phyloP scores from a whole-genome alignment of 2,797 vertebrate genomes.

The Sebastes steindachneri region DNA sequence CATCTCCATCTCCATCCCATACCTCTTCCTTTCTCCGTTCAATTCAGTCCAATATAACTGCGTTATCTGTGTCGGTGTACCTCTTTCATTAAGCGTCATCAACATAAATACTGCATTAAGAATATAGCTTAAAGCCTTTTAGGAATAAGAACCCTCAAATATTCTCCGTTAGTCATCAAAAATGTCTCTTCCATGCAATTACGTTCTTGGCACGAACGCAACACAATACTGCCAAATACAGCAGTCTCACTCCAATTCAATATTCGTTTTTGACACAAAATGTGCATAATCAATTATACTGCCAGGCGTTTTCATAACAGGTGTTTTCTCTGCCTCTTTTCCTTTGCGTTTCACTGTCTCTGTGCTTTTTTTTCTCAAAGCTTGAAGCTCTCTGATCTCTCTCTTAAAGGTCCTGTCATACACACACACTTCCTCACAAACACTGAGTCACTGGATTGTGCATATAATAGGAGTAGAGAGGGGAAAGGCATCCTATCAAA shows the following conservation, averaged over 20 bases:
- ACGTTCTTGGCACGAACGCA: background rate
- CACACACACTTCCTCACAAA: background rate
- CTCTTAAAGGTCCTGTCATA: background rate
- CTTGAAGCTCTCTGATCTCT: slow-evolving; percentile 23
- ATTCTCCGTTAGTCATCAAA: slow-evolving; percentile 2
- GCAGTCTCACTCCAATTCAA: background rate
- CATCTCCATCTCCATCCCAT: slow-evolving; percentile 3
- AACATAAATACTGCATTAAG: slow-evolving; percentile 6
- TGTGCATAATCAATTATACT: slow-evolving; percentile 10
- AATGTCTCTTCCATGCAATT: slow-evolving; percentile 1
- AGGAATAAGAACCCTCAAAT: background rate
- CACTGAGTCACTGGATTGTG: background rate
- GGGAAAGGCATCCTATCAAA: background rate
- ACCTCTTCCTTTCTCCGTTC: slow-evolving; percentile 1
- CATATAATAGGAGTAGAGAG: background rate
- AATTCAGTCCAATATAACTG: background rate
- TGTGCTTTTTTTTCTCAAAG: slow-evolving; percentile 1
- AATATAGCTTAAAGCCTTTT: slow-evolving; percentile 6
- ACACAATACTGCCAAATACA: background rate
- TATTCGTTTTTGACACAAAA: background rate
- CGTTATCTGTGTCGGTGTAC: background rate
- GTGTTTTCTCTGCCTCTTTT: background rate
- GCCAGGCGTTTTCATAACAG: background rate
- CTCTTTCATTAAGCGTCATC: slow-evolving; percentile 2
- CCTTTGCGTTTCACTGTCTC: background rate